These are phyloP conservation scores for Helicolenus hilgendorfi DNA, from an alignment of 2,797 vertebrate species.

Conservation along the genomic window DNA sequence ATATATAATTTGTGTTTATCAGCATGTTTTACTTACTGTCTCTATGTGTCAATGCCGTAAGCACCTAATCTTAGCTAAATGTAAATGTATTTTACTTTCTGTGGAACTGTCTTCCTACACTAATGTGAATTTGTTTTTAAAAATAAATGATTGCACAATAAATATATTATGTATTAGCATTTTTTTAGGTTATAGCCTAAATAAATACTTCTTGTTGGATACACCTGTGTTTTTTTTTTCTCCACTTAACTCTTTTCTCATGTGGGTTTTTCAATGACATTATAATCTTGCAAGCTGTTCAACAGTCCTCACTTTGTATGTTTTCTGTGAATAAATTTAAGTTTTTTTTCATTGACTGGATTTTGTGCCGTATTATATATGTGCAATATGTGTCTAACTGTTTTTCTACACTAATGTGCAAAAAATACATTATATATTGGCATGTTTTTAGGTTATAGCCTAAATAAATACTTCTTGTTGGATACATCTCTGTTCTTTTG, in stretches of 20 bases:
- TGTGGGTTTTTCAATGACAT: background rate
- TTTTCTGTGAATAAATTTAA: constrained; percentile 55
- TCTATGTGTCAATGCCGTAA: background rate
- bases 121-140: too few species aligned
- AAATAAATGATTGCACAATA: too few species aligned
- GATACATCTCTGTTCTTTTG: background rate
- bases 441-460: too few species aligned
- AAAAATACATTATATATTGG: background rate
- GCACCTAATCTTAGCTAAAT: background rate
- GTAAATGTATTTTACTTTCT: background rate
- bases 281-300: background rate
- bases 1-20: background rate
- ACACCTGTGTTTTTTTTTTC: background rate
- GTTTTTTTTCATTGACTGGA: too few species aligned
- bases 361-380: too few species aligned
- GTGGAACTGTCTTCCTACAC: too few species aligned
- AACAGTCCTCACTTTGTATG: background rate
- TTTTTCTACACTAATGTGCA: too few species aligned
- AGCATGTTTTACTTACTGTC: background rate
- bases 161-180: background rate
- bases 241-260: background rate
- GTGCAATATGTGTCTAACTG: too few species aligned
- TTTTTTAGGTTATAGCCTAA: background rate
- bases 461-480: background rate
- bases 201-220: background rate